Evolutionary conservation across 2,888 invertebrate genomes (phyloP).

Genomic region (Caenorhabditis panamensis): DNA sequence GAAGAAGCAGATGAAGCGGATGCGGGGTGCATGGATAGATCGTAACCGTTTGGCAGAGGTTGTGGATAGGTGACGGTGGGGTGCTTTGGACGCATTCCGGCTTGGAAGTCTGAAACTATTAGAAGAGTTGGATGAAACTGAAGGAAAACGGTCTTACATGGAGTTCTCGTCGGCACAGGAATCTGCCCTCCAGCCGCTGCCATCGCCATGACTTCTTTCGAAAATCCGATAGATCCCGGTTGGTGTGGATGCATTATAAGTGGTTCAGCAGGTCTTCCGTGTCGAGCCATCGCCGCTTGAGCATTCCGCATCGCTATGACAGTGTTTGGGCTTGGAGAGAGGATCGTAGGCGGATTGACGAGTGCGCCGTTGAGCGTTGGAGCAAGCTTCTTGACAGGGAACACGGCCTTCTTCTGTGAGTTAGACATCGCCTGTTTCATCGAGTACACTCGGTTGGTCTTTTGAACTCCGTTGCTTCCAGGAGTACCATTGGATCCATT

Average conservation of each 20-base stretch:
- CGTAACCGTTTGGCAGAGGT: too few species aligned
- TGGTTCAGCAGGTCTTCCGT: neutral
- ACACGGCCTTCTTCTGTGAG: neutral
- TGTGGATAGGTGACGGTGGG: too few species aligned
- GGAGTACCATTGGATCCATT: neutral
- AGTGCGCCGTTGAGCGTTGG: neutral
- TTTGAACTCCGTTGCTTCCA: too few species aligned
- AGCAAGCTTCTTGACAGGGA: constrained; percentile 21
- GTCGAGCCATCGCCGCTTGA: neutral
- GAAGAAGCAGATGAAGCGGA: neutral
- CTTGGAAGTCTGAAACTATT: constrained; percentile 9
- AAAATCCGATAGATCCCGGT: neutral
- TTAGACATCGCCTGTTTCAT: neutral
- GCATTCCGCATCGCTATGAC: neutral
- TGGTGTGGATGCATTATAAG: neutral
- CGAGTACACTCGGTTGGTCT: neutral
- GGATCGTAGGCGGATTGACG: neutral
- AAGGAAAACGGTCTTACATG: neutral
- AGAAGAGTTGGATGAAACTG: neutral
- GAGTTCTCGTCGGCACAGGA: neutral
- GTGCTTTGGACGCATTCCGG: constrained; percentile 22
- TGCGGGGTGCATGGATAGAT: too few species aligned
- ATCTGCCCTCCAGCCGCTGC: neutral
- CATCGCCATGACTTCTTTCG: neutral
- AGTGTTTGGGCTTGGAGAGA: neutral